Evolutionary conservation across 2,113 vertebrate species (phyloP).

Genomic region (Campylorhamphus procurvoides): DNA sequence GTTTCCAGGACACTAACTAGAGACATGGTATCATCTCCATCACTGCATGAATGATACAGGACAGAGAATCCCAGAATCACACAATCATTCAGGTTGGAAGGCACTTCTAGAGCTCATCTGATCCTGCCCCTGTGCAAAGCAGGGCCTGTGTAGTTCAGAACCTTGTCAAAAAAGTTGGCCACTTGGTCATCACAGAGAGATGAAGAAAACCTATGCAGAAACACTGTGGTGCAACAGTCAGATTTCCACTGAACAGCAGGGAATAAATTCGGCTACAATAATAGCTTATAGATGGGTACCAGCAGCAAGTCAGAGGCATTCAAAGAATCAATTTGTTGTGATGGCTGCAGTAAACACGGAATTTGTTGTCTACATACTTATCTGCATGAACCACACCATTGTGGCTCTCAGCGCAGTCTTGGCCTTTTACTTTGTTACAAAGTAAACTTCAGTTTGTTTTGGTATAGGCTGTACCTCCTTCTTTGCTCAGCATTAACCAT

Average conservation of each 20-base stretch:
- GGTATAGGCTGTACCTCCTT: not conserved
- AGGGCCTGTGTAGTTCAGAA: not conserved
- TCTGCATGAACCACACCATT: not conserved
- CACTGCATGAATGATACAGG: not conserved
- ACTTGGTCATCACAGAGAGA: not conserved
- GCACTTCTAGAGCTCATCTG: not conserved
- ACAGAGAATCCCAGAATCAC: not conserved
- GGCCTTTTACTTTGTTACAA: conserved; percentile 4
- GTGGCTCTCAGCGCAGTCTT: not conserved
- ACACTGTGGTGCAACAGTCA: not conserved
- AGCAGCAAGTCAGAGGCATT: not conserved
- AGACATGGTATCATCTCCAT: not conserved
- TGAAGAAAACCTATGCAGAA: not conserved
- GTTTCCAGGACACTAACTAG: not conserved
- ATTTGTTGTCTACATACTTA: conserved; percentile 10
- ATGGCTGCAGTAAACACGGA: not conserved
- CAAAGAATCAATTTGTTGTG: not conserved
- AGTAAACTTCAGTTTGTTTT: not conserved
- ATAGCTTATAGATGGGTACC: not conserved
- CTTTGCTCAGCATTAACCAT: not conserved
- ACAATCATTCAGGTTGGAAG: not conserved
- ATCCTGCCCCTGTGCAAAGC: accelerated
- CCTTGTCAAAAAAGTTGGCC: not conserved
- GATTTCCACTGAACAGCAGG: not conserved
- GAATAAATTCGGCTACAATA: not conserved